phyloP scores from a whole-genome alignment of 2,888 invertebrate genomes.

The Himalopsyche tibetana region DNA sequence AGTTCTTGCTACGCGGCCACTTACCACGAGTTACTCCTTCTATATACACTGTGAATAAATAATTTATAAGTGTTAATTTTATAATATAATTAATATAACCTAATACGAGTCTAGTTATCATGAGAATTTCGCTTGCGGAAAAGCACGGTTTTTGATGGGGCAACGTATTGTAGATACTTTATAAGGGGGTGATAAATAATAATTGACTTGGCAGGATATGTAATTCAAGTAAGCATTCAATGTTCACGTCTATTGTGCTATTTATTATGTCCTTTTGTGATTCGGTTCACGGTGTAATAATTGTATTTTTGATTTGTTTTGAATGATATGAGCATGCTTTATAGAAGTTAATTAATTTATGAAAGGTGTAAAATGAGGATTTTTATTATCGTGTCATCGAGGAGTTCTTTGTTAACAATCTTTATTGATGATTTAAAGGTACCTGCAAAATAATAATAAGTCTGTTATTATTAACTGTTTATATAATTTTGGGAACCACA shows the following conservation, averaged over 20 bases:
- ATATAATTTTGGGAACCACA: too few species aligned
- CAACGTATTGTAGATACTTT: neutral
- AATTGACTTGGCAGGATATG: slow-evolving; percentile 26
- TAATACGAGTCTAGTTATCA: too few species aligned
- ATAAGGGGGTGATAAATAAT: slow-evolving; percentile 14
- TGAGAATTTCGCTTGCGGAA: too few species aligned
- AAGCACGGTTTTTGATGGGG: too few species aligned
- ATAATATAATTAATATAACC: too few species aligned
- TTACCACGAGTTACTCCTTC: too few species aligned
- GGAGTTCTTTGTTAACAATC: neutral
- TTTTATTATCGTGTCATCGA: neutral
- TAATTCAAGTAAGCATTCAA: neutral
- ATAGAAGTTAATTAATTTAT: slow-evolving; percentile 15
- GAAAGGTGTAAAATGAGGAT: slow-evolving; percentile 1
- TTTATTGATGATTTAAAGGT: neutral
- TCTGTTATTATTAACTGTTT: too few species aligned
- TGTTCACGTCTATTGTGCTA: slow-evolving; percentile 11
- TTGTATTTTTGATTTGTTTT: slow-evolving; percentile 4
- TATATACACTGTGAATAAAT: too few species aligned
- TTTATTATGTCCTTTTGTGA: slow-evolving; percentile 15
- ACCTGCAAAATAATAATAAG: too few species aligned
- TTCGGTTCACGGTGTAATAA: slow-evolving; percentile 1
- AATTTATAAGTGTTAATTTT: too few species aligned
- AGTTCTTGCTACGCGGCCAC: too few species aligned
- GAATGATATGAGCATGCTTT: slow-evolving; percentile 12